Percentiles rank a stretch among this genome's conserved stretches.
Conservation (phyloP, 2,113 vertebrate genomes). For the Rostratula benghalensis region DNA sequence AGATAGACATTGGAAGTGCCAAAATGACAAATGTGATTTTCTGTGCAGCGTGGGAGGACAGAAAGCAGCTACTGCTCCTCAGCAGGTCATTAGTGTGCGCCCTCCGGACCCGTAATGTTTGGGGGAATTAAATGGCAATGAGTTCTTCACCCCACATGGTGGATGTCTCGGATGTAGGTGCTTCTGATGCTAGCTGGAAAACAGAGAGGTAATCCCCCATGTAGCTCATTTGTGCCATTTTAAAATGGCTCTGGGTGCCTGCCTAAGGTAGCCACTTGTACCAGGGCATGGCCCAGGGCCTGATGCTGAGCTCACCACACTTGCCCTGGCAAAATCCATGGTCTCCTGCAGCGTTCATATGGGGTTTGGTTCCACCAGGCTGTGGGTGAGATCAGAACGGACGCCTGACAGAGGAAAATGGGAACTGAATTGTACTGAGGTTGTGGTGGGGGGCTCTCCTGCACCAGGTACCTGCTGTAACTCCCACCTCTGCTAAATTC, state of each 20-base stretch:
- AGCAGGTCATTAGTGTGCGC: accelerated
- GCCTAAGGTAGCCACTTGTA: not conserved
- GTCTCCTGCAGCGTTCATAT: not conserved
- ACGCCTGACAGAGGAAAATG: not conserved
- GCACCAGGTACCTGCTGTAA: no score
- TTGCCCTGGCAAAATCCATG: not conserved
- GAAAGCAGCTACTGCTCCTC: not conserved
- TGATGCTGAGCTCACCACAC: not conserved
- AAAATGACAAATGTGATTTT: not conserved
- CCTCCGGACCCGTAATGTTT: not conserved
- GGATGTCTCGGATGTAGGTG: not conserved
- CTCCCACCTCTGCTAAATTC: not conserved
- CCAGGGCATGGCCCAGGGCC: not conserved
- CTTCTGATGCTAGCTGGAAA: not conserved
- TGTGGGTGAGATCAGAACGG: not conserved
- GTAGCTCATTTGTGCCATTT: conserved; percentile 6
- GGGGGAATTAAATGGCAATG: not conserved
- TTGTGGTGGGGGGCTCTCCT: not conserved
- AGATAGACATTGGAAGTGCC: not conserved
- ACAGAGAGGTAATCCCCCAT: not conserved
- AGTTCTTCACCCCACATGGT: not conserved
- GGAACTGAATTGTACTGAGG: not conserved
- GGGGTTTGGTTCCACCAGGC: not conserved
- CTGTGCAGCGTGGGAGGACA: not conserved
- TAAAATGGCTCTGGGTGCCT: not conserved